A percentile compares a stretch with the other conserved stretches of the same genome.
Conservation (phyloP, 2,888 invertebrate genomes). For the Platynereis dumerilii region DNA sequence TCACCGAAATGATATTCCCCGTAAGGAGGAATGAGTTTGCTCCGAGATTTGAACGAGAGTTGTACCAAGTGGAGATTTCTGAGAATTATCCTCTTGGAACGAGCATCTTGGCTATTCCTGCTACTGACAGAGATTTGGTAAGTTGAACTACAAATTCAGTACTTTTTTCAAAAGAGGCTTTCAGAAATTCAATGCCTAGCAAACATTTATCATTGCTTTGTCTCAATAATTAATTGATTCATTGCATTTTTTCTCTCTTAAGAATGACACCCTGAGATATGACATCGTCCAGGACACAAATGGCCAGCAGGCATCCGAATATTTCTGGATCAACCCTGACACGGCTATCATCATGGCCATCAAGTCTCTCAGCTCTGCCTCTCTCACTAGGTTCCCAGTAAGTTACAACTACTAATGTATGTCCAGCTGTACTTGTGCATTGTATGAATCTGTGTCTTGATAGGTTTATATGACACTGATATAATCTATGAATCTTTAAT, state of each 20-base stretch:
- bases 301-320: constrained; percentile 35
- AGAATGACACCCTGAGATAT: constrained; percentile 35
- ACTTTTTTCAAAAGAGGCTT: no score
- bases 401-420: constrained; percentile 22
- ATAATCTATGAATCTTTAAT: neutral
- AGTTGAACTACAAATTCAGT: no score
- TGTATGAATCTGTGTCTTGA: no score
- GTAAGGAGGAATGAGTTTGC: constrained; percentile 48
- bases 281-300: constrained; percentile 32
- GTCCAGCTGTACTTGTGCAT: no score
- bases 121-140: constrained; percentile 86
- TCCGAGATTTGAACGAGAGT: constrained; percentile 57
- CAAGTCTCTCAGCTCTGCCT: constrained; percentile 41
- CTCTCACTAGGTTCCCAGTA: constrained; percentile 37
- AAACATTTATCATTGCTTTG: neutral
- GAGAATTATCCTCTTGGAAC: constrained; percentile 61
- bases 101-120: constrained; percentile 75
- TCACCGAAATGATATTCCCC: constrained; percentile 42
- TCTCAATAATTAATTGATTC: neutral
- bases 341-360: constrained; percentile 44
- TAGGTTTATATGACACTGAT: neutral
- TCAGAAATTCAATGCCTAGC: no score
- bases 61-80: constrained; percentile 38
- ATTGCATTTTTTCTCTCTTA: no score
- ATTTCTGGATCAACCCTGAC: constrained; percentile 49